phyloP scores from a whole-genome alignment of 2,113 vertebrate genomes.

The Malurus cyaneus region DNA sequence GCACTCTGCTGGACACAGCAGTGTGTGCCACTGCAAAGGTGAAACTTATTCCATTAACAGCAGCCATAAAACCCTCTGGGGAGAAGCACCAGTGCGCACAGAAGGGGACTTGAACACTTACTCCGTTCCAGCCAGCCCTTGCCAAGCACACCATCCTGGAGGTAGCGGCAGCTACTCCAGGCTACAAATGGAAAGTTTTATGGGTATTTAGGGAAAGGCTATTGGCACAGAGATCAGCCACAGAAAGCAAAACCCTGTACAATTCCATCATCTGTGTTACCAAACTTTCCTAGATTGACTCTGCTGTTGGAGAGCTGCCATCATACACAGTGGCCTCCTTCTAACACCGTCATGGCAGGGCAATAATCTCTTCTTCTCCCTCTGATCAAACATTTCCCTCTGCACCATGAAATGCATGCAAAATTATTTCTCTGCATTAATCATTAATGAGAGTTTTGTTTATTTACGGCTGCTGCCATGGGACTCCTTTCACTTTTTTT shows the following conservation, averaged over 20 bases:
- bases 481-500: neutral
- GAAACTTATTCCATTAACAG: neutral
- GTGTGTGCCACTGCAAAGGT: neutral
- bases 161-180: neutral
- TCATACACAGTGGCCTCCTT: conserved; percentile 14
- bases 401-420: neutral
- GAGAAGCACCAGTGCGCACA: neutral
- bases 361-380: neutral
- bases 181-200: conserved; percentile 54
- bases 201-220: conserved; percentile 35
- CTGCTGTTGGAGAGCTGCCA: conserved; percentile 41
- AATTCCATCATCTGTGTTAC: conserved; percentile 36
- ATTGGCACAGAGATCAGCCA: conserved; percentile 6
- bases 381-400: conserved; percentile 29
- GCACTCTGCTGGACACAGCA: neutral
- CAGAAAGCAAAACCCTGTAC: conserved; percentile 24
- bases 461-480: neutral
- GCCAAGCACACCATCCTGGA: neutral
- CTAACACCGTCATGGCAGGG: neutral
- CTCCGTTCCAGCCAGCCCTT: neutral
- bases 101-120: neutral
- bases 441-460: conserved; percentile 12
- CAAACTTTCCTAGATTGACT: conserved; percentile 49
- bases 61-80: neutral
- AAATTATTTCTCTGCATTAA: conserved; percentile 25